A percentile compares a stretch with the other conserved stretches of the same genome.
Evolutionary conservation across 2,888 invertebrate species (phyloP).

Genomic region (Hydrotaea cyrtoneurina): DNA sequence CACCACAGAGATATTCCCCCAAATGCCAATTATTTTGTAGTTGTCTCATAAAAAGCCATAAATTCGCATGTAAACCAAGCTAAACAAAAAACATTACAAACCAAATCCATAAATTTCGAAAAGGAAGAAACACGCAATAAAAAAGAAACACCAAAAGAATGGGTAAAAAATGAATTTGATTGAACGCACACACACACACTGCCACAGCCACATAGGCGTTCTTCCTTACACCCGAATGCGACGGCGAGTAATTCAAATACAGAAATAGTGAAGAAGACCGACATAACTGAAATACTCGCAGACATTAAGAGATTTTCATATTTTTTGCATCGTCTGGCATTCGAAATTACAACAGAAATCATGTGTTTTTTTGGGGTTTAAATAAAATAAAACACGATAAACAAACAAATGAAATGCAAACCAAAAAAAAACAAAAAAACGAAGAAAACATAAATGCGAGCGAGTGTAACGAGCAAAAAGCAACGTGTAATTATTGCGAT

Average conservation of each 20-base stretch:
- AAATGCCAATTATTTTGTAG: too few relatives aligned
- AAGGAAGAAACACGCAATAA: not conserved
- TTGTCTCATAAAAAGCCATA: not conserved
- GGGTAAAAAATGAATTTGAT: not conserved
- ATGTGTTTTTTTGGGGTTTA: not conserved
- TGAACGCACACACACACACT: not conserved
- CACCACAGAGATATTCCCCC: too few relatives aligned
- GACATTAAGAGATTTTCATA: not conserved
- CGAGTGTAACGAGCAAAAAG: not conserved
- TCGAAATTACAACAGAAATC: slow-evolving; percentile 16
- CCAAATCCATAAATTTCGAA: not conserved
- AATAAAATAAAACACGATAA: not conserved
- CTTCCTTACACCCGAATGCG: not conserved
- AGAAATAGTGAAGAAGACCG: not conserved
- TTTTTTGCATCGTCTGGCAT: not conserved
- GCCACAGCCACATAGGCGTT: too few relatives aligned
- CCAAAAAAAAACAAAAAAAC: not conserved
- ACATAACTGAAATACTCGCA: not conserved
- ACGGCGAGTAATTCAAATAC: not conserved
- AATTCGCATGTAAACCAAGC: not conserved
- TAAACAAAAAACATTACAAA: not conserved
- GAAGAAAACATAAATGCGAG: not conserved
- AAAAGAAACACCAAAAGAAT: not conserved
- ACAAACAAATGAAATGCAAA: too few relatives aligned
- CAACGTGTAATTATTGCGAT: slow-evolving; percentile 38